These are phyloP conservation scores for Microctenopoma steveboyesi DNA, from an alignment of 2,797 vertebrate genomes.

Conservation along the genomic window DNA sequence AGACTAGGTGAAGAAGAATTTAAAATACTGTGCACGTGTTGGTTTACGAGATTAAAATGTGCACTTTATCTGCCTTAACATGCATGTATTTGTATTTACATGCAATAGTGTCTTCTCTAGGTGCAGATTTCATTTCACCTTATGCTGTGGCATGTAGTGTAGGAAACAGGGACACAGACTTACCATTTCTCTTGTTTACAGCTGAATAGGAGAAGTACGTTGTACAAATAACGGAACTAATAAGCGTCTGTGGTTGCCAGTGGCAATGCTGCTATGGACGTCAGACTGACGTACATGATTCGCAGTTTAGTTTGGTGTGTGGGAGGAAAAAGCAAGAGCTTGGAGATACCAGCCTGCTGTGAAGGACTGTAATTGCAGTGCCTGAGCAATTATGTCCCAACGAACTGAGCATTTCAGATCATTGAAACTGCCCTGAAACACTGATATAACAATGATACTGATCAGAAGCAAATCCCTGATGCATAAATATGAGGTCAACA, in stretches of 20 bases:
- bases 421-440: slow-evolving; percentile 46
- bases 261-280: slow-evolving; percentile 75
- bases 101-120: slow-evolving; percentile 12
- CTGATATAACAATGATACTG: slow-evolving; percentile 45
- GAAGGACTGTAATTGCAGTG: slow-evolving; percentile 83
- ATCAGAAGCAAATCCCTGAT: slow-evolving; percentile 58
- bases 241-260: slow-evolving; percentile 68
- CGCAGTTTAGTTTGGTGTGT: slow-evolving; percentile 74
- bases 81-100: background rate
- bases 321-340: slow-evolving; percentile 79
- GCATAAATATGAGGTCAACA: slow-evolving; percentile 55
- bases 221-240: slow-evolving; percentile 64
- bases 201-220: slow-evolving; percentile 44
- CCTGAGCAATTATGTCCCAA: slow-evolving; percentile 71
- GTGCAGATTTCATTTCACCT: slow-evolving; percentile 13
- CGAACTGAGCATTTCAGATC: slow-evolving; percentile 65
- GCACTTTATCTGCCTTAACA: too few relatives aligned
- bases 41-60: too few relatives aligned
- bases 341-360: slow-evolving; percentile 77
- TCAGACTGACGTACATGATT: slow-evolving; percentile 83
- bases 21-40: background rate
- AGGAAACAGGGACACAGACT: slow-evolving; percentile 17
- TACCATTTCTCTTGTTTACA: slow-evolving; percentile 56
- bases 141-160: slow-evolving; percentile 32
- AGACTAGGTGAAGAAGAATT: background rate